Base-by-base conservation (phyloP, 2,888 invertebrate genomes). In the Cylindroiulus punctatus region DNA sequence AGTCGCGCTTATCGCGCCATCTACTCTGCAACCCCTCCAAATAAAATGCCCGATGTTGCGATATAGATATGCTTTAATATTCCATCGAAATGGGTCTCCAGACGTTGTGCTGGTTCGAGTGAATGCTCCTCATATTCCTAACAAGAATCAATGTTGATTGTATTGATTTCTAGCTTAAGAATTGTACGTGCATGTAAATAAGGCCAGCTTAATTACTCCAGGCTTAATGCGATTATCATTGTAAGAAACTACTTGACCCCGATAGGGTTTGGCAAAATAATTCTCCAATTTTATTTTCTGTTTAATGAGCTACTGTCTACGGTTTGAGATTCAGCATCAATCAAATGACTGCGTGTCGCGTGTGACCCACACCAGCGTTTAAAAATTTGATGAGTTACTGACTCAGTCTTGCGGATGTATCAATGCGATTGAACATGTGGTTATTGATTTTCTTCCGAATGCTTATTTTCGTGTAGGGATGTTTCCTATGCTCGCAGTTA, bases 321-420 rank as follows among this genome's bases (percentile, higher is more conserved):
- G 47, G 1, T 47, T 47, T 47, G 10, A 14, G 14, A 47, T 14
- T 7, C 47, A 47, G 47, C 47, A 47, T 47, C 47, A 47, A 52
- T 19, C 52, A 17, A 36, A 36, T 36, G 2, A 4, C 36, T 36
- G 36, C 36, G 36, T 36, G 2, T 36, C 2, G 7, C 7, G 36
- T 36, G 36, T 52, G 52, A 52, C 19, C 52, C n/a, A 52, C 19
- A 52, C n/a, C n/a, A 19, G 52, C 52, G 5, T 52, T 52, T 52
- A n/a, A 52, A 52, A 52, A 52, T 19, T 52, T 52, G 52, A 52
- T 52, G 52, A 52, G 52, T 52, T 52, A 19, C 19, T 52, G 52
- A 52, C 52, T 52, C 52, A 52, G 52, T 52, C 52, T 3, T 52
- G 52, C n/a, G n/a, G 52, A 52, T 52, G n/a, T n/a, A 52, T 52